phyloP scores from a whole-genome alignment of 2,113 vertebrate species.

The Serinus canaria region DNA sequence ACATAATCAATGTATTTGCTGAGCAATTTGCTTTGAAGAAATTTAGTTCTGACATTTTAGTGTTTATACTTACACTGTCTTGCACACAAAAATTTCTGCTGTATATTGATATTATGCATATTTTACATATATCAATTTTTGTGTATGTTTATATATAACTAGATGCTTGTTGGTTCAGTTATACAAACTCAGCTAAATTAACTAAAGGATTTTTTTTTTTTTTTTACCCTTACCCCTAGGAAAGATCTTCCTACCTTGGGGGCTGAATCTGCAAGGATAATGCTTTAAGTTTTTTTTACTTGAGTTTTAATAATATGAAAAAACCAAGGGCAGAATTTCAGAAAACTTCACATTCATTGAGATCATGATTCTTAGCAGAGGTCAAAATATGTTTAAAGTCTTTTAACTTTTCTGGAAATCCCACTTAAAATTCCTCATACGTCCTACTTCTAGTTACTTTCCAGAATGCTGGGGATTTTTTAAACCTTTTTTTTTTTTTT shows the following conservation, averaged over 20 bases:
- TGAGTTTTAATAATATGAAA: not conserved
- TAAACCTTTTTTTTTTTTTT: too few relatives aligned
- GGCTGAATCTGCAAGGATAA: not conserved
- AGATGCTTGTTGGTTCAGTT: not conserved
- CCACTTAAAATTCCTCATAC: not conserved
- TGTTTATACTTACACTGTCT: not conserved
- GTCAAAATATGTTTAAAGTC: not conserved
- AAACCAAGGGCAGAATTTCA: not conserved
- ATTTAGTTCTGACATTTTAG: not conserved
- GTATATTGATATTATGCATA: not conserved
- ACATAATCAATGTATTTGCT: not conserved
- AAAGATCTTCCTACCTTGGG: not conserved
- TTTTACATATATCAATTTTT: not conserved
- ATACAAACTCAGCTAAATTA: not conserved
- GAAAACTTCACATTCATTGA: not conserved
- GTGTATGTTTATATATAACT: not conserved
- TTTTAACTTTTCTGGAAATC: not conserved
- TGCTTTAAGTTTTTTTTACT: not conserved
- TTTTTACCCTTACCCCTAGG: not conserved
- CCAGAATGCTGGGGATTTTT: not conserved
- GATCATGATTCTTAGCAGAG: not conserved
- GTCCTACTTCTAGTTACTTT: not conserved
- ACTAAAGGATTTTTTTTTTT: not conserved
- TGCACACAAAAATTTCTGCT: not conserved
- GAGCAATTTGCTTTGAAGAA: not conserved